A percentile compares a stretch with the other conserved stretches of the same genome.
Evolutionary conservation across 1,140 invertebrate species (phyloP).

Genomic region (Vanessa tameamea): DNA sequence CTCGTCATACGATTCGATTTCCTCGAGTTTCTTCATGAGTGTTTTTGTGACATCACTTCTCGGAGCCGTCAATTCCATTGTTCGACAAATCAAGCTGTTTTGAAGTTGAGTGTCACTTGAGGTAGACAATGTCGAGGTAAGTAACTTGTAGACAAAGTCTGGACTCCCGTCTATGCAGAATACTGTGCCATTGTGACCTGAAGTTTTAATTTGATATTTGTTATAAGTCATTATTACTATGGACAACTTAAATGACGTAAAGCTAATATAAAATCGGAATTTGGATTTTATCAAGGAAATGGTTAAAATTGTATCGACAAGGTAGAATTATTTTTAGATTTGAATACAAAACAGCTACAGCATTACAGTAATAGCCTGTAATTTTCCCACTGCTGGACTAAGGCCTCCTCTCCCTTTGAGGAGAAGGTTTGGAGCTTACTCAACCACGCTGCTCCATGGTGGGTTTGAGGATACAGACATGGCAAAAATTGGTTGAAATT

Average conservation of each 20-base stretch:
- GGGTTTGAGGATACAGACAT: no score
- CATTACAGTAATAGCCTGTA: no score
- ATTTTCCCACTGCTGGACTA: no score
- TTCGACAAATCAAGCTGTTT: constrained; percentile 79
- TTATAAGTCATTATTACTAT: not conserved
- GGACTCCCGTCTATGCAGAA: constrained; percentile 83
- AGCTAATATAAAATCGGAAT: no score
- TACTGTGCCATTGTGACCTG: constrained; percentile 80
- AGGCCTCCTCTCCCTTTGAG: no score
- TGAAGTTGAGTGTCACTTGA: constrained; percentile 79
- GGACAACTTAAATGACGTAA: not conserved
- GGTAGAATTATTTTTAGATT: no score
- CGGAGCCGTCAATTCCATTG: constrained; percentile 79
- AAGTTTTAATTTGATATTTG: constrained; percentile 9
- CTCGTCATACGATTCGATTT: constrained; percentile 80
- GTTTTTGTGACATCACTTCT: constrained; percentile 73
- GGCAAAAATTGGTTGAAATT: no score
- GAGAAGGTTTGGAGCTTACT: no score
- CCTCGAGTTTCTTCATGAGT: constrained; percentile 79
- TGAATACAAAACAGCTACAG: no score
- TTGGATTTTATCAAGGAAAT: no score
- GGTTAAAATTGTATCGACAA: no score
- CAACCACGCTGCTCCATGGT: no score
- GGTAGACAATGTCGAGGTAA: constrained; percentile 62
- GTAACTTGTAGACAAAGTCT: constrained; percentile 78